These are phyloP conservation scores for Drosophila leontia DNA, from an alignment of 1,140 invertebrate species.

Conservation along the genomic window DNA sequence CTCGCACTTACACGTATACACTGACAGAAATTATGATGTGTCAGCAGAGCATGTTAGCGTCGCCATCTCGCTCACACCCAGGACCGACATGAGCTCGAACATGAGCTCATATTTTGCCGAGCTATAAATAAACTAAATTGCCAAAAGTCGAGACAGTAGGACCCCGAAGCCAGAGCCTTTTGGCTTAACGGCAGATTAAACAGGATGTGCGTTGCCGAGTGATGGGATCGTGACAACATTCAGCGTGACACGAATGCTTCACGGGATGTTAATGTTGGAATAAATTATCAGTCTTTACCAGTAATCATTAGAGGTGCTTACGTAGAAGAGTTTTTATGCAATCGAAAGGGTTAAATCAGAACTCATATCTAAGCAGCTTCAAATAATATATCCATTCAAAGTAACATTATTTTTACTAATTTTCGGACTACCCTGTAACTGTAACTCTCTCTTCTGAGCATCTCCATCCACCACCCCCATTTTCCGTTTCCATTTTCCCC, in stretches of 20 bases:
- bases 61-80: constrained; percentile 35
- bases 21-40: constrained; percentile 78
- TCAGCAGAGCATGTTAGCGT: constrained; percentile 63
- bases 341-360: neutral
- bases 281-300: neutral
- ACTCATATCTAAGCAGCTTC: neutral
- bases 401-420: neutral
- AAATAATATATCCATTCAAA: neutral
- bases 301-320: neutral
- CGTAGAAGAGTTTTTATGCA: neutral
- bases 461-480: constrained; percentile 18
- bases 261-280: too few relatives aligned
- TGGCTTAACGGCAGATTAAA: constrained; percentile 76
- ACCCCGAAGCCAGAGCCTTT: constrained; percentile 34
- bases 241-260: neutral
- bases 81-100: constrained; percentile 30
- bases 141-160: constrained; percentile 65
- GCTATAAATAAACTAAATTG: constrained; percentile 82
- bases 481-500: constrained; percentile 18
- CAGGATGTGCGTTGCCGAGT: constrained; percentile 45
- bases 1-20: constrained; percentile 29
- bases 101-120: constrained; percentile 72
- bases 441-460: neutral
- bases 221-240: constrained; percentile 29
- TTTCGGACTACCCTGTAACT: neutral